Evolutionary conservation across 2,797 vertebrate species (phyloP), one percentile per base, ranked within the genome.

Genomic region (Synaphobranchus kaupii): DNA sequence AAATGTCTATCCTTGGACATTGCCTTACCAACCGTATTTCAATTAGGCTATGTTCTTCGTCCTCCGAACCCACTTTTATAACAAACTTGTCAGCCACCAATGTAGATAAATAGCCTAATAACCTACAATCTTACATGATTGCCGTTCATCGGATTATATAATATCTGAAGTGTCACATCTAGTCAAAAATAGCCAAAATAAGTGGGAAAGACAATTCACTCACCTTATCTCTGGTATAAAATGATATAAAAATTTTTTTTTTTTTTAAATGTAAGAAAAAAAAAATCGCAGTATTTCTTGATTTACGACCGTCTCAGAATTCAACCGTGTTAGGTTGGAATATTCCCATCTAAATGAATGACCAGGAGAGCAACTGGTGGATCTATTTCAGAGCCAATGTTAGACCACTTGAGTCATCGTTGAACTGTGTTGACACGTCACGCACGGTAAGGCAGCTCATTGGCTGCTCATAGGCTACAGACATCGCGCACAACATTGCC

Each of bases 321-420:
- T 83, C 28, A 54, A 28, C 80, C 9, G 80, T 50, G 48, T 83
- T 25, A 28, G 20, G 28, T 31, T 10, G 15, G 50, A 88, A 60
- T 83, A 50, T 76, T 84, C 34, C 60, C 10, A 22, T 50, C 47
- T 0, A 9, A 52, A 68, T 68, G 88, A 87, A 82, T 84, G 25
- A 12, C 50, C 52, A 44, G 68, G 39, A 68, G 86, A 84, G 88
- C 91, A 90, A 91, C 91, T 92, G 90, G 89, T 91, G 88, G 68
- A 39, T 88, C 87, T 86, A 12, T 86, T 87, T 85, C 54, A 87
- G 44, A 73, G 73, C 86, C 68, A 81, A 84, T 86, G 88, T 66
- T 86, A 83, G 78, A 48, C 25, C 25, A 4, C 83, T 88, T 89
- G 89, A 92, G 34, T 90, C 90, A 91, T 88, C 87, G 86, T 87